Percentiles rank a stretch among this genome's conserved stretches.
Conservation (phyloP, 2,888 invertebrate species). For the Neria commutata region DNA sequence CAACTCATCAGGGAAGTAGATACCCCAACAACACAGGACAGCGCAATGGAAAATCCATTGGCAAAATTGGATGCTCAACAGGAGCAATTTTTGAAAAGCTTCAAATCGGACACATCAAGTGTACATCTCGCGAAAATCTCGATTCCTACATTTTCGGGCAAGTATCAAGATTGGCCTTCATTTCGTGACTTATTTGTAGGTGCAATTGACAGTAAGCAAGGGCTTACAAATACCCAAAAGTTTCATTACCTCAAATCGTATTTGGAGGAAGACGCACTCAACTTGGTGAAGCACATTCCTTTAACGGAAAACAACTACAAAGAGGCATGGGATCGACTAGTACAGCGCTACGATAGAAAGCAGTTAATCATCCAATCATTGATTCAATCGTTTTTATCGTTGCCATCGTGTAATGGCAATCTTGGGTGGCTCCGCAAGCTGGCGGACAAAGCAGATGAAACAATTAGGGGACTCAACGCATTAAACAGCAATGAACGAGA, state of each 20-base stretch:
- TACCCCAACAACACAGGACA: background rate
- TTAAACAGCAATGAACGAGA: background rate
- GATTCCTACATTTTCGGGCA: background rate
- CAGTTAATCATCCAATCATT: conserved; percentile 15
- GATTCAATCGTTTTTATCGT: conserved; percentile 13
- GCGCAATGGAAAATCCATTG: background rate
- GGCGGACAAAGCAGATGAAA: background rate
- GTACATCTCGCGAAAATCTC: background rate
- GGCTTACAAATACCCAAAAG: background rate
- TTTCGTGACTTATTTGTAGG: background rate
- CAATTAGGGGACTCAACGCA: background rate
- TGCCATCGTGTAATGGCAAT: background rate
- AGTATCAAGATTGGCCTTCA: background rate
- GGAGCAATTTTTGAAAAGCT: background rate
- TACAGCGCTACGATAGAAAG: conserved; percentile 6
- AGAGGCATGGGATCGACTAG: conserved; percentile 10
- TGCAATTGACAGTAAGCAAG: background rate
- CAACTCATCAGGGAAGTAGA: background rate
- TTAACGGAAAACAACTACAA: background rate
- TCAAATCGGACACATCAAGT: background rate
- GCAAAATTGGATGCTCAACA: background rate
- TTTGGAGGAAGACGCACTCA: background rate
- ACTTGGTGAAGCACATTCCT: background rate
- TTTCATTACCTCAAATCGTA: background rate
- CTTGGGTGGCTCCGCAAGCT: background rate